phyloP scores from a whole-genome alignment of 2,113 vertebrate species.

The Gracilinanus agilis region DNA sequence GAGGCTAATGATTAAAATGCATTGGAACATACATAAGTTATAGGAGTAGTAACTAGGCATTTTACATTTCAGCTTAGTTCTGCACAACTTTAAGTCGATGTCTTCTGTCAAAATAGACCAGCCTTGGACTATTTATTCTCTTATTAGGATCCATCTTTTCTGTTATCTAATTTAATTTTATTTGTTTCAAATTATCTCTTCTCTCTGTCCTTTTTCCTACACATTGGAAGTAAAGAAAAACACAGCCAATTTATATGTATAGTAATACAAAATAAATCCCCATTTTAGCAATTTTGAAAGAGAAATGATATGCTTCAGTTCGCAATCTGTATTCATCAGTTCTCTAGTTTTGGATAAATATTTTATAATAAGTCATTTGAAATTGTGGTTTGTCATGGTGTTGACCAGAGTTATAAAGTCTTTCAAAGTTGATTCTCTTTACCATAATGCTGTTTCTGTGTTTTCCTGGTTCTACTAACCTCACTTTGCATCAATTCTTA shows the following conservation, averaged over 20 bases:
- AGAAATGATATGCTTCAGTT: not conserved
- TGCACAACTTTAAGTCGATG: not conserved
- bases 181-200: not conserved
- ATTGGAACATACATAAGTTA: no score
- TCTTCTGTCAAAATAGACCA: not conserved
- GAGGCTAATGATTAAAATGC: not conserved
- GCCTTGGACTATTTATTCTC: not conserved
- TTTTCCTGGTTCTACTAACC: not conserved
- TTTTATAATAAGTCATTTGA: not conserved
- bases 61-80: not conserved
- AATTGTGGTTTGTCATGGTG: not conserved
- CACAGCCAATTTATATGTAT: not conserved
- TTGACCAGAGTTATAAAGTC: not conserved
- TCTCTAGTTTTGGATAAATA: not conserved
- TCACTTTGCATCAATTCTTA: not conserved
- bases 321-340: not conserved
- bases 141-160: not conserved
- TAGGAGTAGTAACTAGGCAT: not conserved
- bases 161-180: not conserved
- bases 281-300: not conserved
- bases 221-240: not conserved
- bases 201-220: not conserved
- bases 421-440: not conserved
- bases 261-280: not conserved
- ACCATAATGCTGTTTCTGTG: not conserved